Evolutionary conservation across 1,140 invertebrate species (phyloP).

Genomic region (Psix sp.): DNA sequence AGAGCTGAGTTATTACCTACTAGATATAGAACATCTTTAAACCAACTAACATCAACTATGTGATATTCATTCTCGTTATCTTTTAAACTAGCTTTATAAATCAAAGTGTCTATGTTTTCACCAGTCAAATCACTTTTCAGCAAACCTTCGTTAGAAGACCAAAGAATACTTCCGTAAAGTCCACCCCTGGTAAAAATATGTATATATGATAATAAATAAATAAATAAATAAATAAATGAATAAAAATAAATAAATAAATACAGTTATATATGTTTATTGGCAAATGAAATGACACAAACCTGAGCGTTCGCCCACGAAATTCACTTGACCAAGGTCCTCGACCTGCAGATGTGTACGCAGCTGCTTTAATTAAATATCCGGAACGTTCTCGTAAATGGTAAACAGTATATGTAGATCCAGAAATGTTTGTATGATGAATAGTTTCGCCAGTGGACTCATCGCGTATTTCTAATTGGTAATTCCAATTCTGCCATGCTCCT

Average conservation of each 20-base stretch:
- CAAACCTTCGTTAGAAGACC: conserved; percentile 84
- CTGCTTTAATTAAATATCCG: conserved; percentile 86
- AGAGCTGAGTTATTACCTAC: conserved; percentile 85
- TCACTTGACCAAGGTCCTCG: conserved; percentile 87
- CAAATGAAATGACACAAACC: too few species aligned
- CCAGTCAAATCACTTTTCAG: conserved; percentile 86
- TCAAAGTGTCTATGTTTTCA: conserved; percentile 81
- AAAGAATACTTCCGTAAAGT: conserved; percentile 80
- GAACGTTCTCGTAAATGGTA: conserved; percentile 84
- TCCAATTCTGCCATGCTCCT: conserved; percentile 90
- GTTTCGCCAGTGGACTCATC: conserved; percentile 78
- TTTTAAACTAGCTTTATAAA: conserved; percentile 78
- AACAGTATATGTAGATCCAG: conserved; percentile 79
- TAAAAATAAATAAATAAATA: conserved; percentile 6
- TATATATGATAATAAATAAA: conserved; percentile 7
- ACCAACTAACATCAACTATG: conserved; percentile 84
- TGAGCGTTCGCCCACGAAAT: conserved; percentile 83
- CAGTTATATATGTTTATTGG: not conserved
- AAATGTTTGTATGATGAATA: conserved; percentile 79
- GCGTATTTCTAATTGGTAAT: conserved; percentile 86
- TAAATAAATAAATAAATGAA: conserved; percentile 12
- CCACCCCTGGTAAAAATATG: conserved; percentile 65
- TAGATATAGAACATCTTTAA: conserved; percentile 83
- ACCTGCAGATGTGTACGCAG: conserved; percentile 86
- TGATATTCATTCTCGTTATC: conserved; percentile 75